Conservation (phyloP, 30 jellyfish, hydroid and myxozoan species). For the Phacellophora camtschatica region DNA sequence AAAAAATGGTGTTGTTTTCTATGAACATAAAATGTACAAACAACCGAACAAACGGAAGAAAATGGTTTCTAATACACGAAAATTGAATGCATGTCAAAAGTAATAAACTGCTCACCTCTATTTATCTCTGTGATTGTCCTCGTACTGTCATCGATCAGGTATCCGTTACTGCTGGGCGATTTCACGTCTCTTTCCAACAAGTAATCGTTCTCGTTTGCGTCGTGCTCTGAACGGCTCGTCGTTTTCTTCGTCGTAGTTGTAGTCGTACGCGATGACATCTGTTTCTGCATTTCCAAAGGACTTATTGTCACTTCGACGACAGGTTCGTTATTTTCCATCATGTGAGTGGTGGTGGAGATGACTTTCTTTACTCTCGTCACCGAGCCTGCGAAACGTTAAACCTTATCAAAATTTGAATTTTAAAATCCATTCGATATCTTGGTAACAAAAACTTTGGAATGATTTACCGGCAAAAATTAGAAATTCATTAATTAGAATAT, state of each 20-base stretch:
- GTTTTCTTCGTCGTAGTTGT: constrained; percentile 44
- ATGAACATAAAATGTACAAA: too few relatives aligned
- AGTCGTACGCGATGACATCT: constrained; percentile 16
- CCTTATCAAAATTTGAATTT: too few relatives aligned
- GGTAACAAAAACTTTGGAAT: too few relatives aligned
- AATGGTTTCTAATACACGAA: too few relatives aligned
- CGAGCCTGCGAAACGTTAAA: constrained; percentile 45
- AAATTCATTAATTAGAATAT: too few relatives aligned
- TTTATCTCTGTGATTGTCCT: constrained; percentile 4
- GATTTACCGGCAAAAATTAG: too few relatives aligned
- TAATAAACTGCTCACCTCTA: constrained; percentile 1
- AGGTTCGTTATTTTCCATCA: constrained; percentile 66
- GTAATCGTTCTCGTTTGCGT: constrained; percentile 1
- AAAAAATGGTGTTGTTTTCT: too few relatives aligned
- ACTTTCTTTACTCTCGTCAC: constrained; percentile 48
- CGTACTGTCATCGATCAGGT: constrained; percentile 32
- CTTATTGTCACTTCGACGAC: constrained; percentile 67
- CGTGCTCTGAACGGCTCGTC: constrained; percentile 23
- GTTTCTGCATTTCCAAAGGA: constrained; percentile 46
- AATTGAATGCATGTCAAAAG: too few relatives aligned
- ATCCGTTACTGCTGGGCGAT: constrained; percentile 63
- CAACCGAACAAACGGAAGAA: too few relatives aligned
- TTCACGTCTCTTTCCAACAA: constrained; percentile 29
- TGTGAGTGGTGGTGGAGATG: constrained; percentile 60
- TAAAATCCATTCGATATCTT: too few relatives aligned